Base-by-base conservation (phyloP, 1,140 invertebrate genomes). In the Parasteatoda tepidariorum region DNA sequence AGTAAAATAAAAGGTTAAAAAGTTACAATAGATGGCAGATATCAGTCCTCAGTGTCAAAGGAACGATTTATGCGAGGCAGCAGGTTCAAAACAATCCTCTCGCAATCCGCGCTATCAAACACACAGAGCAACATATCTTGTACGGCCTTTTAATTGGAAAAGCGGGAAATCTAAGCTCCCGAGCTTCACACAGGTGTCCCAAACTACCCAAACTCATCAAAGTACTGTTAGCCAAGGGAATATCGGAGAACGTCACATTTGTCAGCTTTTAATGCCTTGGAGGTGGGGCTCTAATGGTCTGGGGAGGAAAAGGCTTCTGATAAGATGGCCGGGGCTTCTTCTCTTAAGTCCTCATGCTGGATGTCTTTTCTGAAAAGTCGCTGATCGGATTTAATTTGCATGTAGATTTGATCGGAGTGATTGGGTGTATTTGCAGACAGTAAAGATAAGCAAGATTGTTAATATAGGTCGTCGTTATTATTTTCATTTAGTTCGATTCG, bases 191-290 rank as follows among this genome's bases (percentile, higher is more conserved):
- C 74, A 78, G 74, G 74, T 78, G 74, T 78, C 66, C 57, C 59
- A 78, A 78, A 78, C 38, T 78, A 66, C 74, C 74, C 74, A 54
- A 78, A 78, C 59, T 78, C 74, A 78, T 78, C 74, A 78, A 78
- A 78, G 74, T 78, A 54, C 62, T 78, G 74, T 78, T 78, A 78
- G 74, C 59, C 74, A 59, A 31, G 74, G 74, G 74, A 78, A 78
- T 78, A 78, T 78, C 74, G 48, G 74, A 33, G 74, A 59, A 59
- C 55, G 74, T 78, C 74, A 66, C 74, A 78, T 78, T 78, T 78
- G 74, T 78, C 74, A 78, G 74, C 74, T 62, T 78, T 78, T 78
- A 78, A 78, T 78, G 74, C 22, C 31, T 78, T 54, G 59, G 41
- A n/a, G n/a, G n/a, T n/a, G 28, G 74, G 66, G 62, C 59, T n/a